Conservation (phyloP, 2,797 vertebrate genomes). For the Octomys mimax region DNA sequence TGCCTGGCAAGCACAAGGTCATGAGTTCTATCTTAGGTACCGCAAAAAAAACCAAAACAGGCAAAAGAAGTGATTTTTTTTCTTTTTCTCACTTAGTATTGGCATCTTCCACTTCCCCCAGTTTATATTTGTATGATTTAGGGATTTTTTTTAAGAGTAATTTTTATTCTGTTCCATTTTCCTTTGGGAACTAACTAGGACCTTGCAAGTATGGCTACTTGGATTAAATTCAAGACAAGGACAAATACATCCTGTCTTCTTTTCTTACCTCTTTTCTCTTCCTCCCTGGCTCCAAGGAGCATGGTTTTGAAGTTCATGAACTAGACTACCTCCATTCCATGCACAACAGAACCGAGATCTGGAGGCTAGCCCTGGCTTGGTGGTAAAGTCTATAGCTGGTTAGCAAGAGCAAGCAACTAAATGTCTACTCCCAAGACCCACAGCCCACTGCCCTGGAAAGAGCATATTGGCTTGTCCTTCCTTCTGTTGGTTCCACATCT, state of each 20-base stretch:
- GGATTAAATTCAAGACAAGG: not conserved
- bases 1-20: no score
- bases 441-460: slow-evolving; percentile 1
- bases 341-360: slow-evolving; percentile 1
- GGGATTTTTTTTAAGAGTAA: not conserved
- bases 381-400: not conserved
- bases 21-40: no score
- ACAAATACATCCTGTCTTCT: not conserved
- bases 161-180: slow-evolving; percentile 39
- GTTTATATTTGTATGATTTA: not conserved
- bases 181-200: slow-evolving; percentile 1
- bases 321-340: not conserved
- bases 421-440: not conserved
- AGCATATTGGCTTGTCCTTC: not conserved
- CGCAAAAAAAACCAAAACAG: no score
- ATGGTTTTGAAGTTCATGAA: slow-evolving; percentile 3
- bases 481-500: slow-evolving; percentile 65
- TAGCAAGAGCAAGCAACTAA: not conserved
- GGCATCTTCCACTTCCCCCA: not conserved
- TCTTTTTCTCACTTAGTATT: not conserved
- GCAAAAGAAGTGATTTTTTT: not conserved
- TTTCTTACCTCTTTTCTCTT: not conserved
- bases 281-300: not conserved
- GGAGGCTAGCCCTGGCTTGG: not conserved
- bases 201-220: not conserved